A percentile compares a stretch with the other conserved stretches of the same genome.
phyloP scores from a whole-genome alignment of 2,888 invertebrate species.

The Drosophila mimetica region DNA sequence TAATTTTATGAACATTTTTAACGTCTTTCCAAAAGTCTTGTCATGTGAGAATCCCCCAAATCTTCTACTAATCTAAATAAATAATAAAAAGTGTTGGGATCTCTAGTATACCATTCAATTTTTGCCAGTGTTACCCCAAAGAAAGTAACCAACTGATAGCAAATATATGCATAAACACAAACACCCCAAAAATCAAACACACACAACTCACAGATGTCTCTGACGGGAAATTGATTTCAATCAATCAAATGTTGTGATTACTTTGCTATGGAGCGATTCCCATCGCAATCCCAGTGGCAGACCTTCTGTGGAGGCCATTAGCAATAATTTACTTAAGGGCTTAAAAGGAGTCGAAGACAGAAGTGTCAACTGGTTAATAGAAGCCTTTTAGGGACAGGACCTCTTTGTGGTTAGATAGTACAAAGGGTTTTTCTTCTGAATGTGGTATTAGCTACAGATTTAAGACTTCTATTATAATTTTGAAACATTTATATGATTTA shows the following conservation, averaged over 20 bases:
- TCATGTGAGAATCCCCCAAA: too few species aligned
- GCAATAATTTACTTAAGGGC: slow-evolving; percentile 75
- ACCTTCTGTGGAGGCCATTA: slow-evolving; percentile 67
- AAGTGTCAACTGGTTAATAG: slow-evolving; percentile 43
- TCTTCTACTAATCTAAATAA: too few species aligned
- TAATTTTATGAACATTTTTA: too few species aligned
- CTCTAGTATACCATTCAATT: neutral
- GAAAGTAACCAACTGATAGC: slow-evolving; percentile 60
- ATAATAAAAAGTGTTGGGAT: neutral
- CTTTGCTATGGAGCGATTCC: slow-evolving; percentile 67
- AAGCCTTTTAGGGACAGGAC: slow-evolving; percentile 34
- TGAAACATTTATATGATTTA: too few species aligned
- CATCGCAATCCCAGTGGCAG: slow-evolving; percentile 10
- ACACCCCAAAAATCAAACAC: slow-evolving; percentile 16
- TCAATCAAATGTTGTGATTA: slow-evolving; percentile 83
- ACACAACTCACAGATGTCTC: slow-evolving; percentile 59
- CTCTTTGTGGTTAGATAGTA: slow-evolving; percentile 1
- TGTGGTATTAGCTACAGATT: neutral
- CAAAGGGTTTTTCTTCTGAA: neutral
- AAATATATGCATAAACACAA: slow-evolving; percentile 60
- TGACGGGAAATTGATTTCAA: slow-evolving; percentile 83
- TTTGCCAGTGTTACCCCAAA: slow-evolving; percentile 14
- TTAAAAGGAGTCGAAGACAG: slow-evolving; percentile 61
- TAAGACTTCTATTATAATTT: neutral
- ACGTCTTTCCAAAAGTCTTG: too few species aligned